Percentiles rank a stretch among this genome's conserved stretches.
phyloP scores from a whole-genome alignment of 2,797 vertebrate species.

The Echeneis naucrates region DNA sequence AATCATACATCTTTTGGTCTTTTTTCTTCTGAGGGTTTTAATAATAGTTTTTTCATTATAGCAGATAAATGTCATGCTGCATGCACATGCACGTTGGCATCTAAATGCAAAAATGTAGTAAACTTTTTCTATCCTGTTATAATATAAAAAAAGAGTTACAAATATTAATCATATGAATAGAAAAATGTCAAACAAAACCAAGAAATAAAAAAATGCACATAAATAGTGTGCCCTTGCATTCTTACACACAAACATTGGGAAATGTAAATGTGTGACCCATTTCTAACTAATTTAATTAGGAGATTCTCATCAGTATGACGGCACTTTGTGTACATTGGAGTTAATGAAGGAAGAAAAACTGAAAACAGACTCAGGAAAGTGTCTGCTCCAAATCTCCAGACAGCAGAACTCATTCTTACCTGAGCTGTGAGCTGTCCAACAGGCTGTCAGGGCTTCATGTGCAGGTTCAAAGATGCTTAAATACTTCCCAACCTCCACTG shows the following conservation, averaged over 20 bases:
- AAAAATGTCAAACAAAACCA: neutral
- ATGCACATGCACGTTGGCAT: neutral
- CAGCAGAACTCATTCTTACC: constrained; percentile 31
- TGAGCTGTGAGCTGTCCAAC: constrained; percentile 19
- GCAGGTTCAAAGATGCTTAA: constrained; percentile 29
- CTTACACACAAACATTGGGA: too few relatives aligned
- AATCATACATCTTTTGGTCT: neutral
- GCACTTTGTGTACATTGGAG: too few relatives aligned
- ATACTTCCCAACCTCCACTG: constrained; percentile 3
- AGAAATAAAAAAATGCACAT: too few relatives aligned
- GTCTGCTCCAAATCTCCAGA: neutral
- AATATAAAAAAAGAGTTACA: too few relatives aligned
- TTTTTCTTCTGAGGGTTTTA: neutral
- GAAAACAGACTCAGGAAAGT: neutral
- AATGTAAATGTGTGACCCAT: too few relatives aligned
- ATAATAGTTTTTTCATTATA: neutral
- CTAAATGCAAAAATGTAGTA: neutral
- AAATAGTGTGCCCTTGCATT: too few relatives aligned
- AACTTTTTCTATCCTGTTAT: too few relatives aligned
- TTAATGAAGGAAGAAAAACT: neutral
- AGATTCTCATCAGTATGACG: too few relatives aligned
- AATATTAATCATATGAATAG: neutral
- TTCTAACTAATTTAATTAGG: too few relatives aligned
- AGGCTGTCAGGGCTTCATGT: constrained; percentile 4
- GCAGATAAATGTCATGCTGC: neutral